Evolutionary conservation across 2,113 vertebrate species (phyloP).

Genomic region (Puma concolor): DNA sequence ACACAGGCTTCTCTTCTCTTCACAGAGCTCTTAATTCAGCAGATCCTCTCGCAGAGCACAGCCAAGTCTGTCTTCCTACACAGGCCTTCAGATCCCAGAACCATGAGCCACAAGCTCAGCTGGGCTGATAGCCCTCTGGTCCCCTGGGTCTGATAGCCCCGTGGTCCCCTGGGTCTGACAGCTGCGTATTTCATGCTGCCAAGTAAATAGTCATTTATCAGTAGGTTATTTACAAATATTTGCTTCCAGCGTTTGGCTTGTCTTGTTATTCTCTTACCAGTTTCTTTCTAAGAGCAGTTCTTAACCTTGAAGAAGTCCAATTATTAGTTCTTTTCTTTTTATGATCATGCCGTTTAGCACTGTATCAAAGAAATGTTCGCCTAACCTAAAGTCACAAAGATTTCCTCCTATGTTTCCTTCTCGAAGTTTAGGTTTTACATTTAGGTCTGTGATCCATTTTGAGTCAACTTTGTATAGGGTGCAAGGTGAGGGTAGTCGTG

Average conservation of each 20-base stretch:
- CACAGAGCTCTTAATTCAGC: background rate
- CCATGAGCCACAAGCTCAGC: background rate
- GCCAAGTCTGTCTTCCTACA: rapidly evolving
- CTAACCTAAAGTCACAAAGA: background rate
- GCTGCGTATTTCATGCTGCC: background rate
- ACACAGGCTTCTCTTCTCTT: background rate
- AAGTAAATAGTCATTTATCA: background rate
- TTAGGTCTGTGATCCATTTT: background rate
- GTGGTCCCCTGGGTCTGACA: background rate
- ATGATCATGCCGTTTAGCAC: background rate
- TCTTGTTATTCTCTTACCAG: background rate
- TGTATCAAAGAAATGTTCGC: background rate
- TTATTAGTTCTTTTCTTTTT: background rate
- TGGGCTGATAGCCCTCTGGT: background rate
- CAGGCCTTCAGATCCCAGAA: background rate
- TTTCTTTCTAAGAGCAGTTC: background rate
- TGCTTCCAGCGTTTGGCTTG: background rate
- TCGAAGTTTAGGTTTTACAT: background rate
- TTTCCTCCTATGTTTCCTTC: background rate
- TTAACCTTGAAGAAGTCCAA: background rate
- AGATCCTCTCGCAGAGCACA: rapidly evolving
- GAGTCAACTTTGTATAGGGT: background rate
- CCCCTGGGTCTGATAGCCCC: too few relatives aligned
- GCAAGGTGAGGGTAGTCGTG: background rate
- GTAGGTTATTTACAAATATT: background rate